Base-by-base conservation (phyloP, 2,888 invertebrate genomes). In the Clusia tigrina region DNA sequence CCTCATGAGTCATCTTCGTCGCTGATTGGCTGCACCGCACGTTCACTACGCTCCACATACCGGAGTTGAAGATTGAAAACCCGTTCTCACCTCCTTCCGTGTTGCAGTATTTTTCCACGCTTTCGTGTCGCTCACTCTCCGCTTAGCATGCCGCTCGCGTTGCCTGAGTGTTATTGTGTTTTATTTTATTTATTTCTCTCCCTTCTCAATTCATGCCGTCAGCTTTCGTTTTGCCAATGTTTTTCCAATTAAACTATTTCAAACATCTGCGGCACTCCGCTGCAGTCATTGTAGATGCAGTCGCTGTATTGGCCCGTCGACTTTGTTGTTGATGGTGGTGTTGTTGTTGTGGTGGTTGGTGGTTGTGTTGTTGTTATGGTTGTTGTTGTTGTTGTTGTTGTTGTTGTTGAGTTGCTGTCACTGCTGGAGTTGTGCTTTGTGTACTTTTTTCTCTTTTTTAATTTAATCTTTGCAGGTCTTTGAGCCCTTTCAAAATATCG, bases 161-260 rank as follows among this genome's bases (percentile, higher is more conserved):
- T 42, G 6, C n/a, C n/a, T 6, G 9, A n/a, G 6, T 32, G 32
- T 32, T 32, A 12, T 32, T 12, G 52, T n/a, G 10, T 52, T 52
- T 52, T 52, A 54, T 17, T 2, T 26, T 32, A 1, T 54, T 54
- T 26, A 3, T 15, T 20, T 53, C 18, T 9, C n/a, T n/a, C 38
- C 24, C n/a, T 56, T 56, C 18, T 23, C 20, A 38, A 2, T 38
- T 18, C 23, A 12, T 37, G 18, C 48, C 55, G 53, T 54, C 38
- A 51, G 48, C 63, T 17, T 58, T 52, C 24, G 22, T 51, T 58
- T 60, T 48, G 58, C 59, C 42, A 54, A 54, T 25, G 24, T 64
- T 32, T 59, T 68, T 61, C 63, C 65, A 68, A 65, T 66, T 61
- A 67, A 69, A 68, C 63, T 67, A 71, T 71, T 66, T 64, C 60